Evolutionary conservation across 2,888 invertebrate species (phyloP).

Genomic region (Parnassius glacialis): DNA sequence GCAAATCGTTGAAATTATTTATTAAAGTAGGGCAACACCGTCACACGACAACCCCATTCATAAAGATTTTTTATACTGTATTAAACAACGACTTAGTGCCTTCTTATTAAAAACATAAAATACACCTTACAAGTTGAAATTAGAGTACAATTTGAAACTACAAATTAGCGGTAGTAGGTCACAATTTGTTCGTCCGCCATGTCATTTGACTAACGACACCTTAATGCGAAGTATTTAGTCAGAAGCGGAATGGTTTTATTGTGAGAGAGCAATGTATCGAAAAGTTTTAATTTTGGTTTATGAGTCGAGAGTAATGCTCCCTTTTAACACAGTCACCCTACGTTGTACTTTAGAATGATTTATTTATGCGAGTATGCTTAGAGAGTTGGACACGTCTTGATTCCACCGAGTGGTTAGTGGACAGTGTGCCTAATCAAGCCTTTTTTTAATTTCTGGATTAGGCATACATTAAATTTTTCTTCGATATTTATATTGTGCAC

Average conservation of each 20-base stretch:
- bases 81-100: constrained; percentile 30
- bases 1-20: constrained; percentile 62
- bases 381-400: no score
- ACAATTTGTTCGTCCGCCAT: constrained; percentile 37
- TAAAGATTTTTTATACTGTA: constrained; percentile 59
- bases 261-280: constrained; percentile 75
- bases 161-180: constrained; percentile 27
- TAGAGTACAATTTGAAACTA: constrained; percentile 35
- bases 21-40: constrained; percentile 62
- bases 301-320: constrained; percentile 61
- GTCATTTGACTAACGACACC: constrained; percentile 76
- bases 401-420: no score
- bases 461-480: no score
- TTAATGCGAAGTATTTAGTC: constrained; percentile 77
- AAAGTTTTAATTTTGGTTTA: constrained; percentile 80
- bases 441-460: no score
- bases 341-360: constrained; percentile 26
- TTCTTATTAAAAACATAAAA: constrained; percentile 17
- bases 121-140: constrained; percentile 6
- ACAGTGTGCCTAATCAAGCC: no score
- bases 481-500: no score
- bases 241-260: constrained; percentile 66
- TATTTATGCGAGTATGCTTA: constrained; percentile 18
- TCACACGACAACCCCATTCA: constrained; percentile 69
- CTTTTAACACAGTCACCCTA: constrained; percentile 39